Evolutionary conservation across 2,113 vertebrate species (phyloP), one percentile per base, ranked within the genome.

Genomic region (Pelusios castaneus): DNA sequence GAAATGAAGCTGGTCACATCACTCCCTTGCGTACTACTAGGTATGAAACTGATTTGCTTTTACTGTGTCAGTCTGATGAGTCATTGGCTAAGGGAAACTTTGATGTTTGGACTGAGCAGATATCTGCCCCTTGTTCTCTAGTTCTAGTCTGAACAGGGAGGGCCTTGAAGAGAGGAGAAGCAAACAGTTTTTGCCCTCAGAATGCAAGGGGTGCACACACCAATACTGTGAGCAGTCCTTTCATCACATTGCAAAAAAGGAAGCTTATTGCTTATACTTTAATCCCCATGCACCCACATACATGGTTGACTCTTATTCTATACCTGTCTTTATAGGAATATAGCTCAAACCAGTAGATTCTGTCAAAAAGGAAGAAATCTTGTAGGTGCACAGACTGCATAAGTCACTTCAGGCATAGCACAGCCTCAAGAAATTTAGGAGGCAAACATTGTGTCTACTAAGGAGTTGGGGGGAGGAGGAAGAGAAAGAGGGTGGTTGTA

Each of bases 221-320:
- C 67, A 21, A 3, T 22, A 93, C 56, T 55, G 27, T 43, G 9
- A 56, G 4, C 7, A 55, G 2, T 1, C 29, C 4, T 16, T 9
- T 88, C 2, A 14, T 12, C 47, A 4, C 29, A 45, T 1, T 5
- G 2, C 14, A 6, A 1, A 1, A 11, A 2, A 3, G 13, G 10
- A 51, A 67, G 34, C 34, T n/a, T n/a, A 31, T 67, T 67, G 49
- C 19, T 55, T 75, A 10, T 34, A 34, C 70, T 49, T 63, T 4
- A 29, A 80, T 25, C 22, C 45, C 67, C 3, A 2, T 41, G 52
- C 9, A 54, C 43, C 5, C 24, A n/a, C n/a, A n/a, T 13, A 88
- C 24, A 10, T 10, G 22, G 38, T 22, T 75, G 6, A 43, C 3
- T 80, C 79, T 25, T 5, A 56, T 8, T 25, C 52, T 41, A 81